Percentiles rank a stretch among this genome's conserved stretches.
Evolutionary conservation across 2,113 vertebrate genomes (phyloP).

Genomic region (Gadus macrocephalus): DNA sequence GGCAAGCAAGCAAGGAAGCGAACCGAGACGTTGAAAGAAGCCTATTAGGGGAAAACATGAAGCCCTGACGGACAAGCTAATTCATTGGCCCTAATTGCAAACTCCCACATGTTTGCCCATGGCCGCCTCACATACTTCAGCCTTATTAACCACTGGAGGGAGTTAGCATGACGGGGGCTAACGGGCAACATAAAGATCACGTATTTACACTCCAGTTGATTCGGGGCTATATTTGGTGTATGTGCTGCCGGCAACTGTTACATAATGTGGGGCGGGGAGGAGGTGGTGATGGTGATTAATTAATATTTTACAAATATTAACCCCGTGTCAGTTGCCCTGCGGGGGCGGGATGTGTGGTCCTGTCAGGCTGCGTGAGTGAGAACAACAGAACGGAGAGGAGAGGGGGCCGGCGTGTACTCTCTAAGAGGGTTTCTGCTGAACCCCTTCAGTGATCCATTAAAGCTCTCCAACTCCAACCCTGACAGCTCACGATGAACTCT

Average conservation of each 20-base stretch:
- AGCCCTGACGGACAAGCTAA: conserved; percentile 40
- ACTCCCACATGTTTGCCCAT: conserved; percentile 48
- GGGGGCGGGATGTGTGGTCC: conserved; percentile 28
- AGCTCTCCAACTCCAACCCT: no score
- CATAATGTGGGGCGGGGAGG: conserved; percentile 14
- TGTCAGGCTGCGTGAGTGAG: not conserved
- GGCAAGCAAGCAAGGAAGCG: no score
- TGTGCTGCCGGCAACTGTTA: conserved; percentile 25
- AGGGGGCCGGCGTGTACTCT: not conserved
- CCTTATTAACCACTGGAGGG: conserved; percentile 44
- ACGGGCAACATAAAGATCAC: conserved; percentile 38
- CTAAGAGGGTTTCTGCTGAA: no score
- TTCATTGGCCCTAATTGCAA: conserved; percentile 58
- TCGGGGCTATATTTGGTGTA: conserved; percentile 44
- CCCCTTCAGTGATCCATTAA: no score
- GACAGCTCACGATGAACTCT: no score
- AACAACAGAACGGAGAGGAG: not conserved
- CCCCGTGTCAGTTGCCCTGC: conserved; percentile 32
- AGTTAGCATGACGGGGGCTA: conserved; percentile 26
- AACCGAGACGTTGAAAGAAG: not conserved
- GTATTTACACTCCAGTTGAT: conserved; percentile 41
- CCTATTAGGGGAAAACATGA: not conserved
- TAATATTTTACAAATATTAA: conserved; percentile 65
- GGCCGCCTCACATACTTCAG: conserved; percentile 41
- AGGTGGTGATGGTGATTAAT: conserved; percentile 49